phyloP scores from a whole-genome alignment of 2,797 vertebrate genomes.

The Champsocephalus gunnari region DNA sequence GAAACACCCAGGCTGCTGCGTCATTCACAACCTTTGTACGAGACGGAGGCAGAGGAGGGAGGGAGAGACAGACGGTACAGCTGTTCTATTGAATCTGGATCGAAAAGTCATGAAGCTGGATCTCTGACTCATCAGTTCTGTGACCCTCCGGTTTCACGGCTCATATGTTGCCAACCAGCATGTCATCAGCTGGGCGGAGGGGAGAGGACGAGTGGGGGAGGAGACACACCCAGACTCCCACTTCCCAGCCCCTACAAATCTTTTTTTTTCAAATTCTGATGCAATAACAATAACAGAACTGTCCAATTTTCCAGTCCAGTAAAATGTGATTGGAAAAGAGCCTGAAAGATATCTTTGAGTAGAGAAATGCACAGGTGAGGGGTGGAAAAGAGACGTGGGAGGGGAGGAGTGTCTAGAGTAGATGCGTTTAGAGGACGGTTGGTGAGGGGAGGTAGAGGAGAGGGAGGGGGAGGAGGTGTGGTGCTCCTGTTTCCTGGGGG shows the following conservation, averaged over 20 bases:
- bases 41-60: conserved; percentile 47
- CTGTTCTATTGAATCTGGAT: conserved; percentile 81
- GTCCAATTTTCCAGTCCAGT: conserved; percentile 33
- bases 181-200: conserved; percentile 66
- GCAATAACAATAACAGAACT: conserved; percentile 57
- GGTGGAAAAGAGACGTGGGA: conserved; percentile 23
- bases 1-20: conserved; percentile 75
- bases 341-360: conserved; percentile 20
- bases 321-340: conserved; percentile 54
- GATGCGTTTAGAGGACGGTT: conserved; percentile 69
- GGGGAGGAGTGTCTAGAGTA: conserved; percentile 31
- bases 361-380: conserved; percentile 32
- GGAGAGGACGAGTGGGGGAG: conserved; percentile 20
- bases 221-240: conserved; percentile 33
- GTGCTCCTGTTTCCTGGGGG: conserved; percentile 67
- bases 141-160: conserved; percentile 72
- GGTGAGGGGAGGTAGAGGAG: conserved; percentile 60
- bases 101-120: conserved; percentile 82
- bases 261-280: conserved; percentile 48
- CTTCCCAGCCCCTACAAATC: conserved; percentile 15
- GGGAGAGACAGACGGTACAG: conserved; percentile 72
- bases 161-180: conserved; percentile 70
- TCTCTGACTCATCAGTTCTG: conserved; percentile 86
- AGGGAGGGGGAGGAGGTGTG: conserved; percentile 43
- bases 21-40: conserved; percentile 76